Conservation (phyloP, 2,113 vertebrate species). For the Microtus ochrogaster region DNA sequence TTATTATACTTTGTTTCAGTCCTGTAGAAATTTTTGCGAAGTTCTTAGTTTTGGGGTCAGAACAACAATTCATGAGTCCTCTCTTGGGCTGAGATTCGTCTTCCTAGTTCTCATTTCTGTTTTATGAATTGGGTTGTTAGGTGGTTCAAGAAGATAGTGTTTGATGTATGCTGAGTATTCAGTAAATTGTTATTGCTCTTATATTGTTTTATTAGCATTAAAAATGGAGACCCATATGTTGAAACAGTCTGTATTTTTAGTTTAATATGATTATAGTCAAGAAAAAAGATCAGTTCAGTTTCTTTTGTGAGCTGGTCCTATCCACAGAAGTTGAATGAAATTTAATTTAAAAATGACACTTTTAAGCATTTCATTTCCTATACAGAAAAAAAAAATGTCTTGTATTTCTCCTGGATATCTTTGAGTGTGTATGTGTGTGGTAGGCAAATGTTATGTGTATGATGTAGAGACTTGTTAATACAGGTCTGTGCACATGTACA, state of each 20-base stretch:
- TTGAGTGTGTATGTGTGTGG: not conserved
- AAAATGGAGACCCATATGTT: not conserved
- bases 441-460: not conserved
- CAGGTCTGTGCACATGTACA: not conserved
- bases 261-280: not conserved
- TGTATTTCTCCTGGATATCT: not conserved
- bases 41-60: not conserved
- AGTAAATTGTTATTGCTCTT: conserved; percentile 22
- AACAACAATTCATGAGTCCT: not conserved
- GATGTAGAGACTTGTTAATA: not conserved
- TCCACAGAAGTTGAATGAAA: not conserved
- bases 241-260: not conserved
- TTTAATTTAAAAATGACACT: not conserved
- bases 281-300: not conserved
- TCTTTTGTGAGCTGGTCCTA: conserved; percentile 10
- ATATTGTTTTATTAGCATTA: not conserved
- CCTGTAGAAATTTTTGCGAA: not conserved
- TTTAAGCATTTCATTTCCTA: not conserved
- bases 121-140: not conserved
- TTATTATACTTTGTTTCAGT: not conserved
- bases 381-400: not conserved
- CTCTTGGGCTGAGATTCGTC: not conserved
- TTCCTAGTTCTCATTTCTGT: not conserved
- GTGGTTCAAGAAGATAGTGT: not conserved
- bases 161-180: not conserved